Evolutionary conservation across 2,888 invertebrate genomes (phyloP).

Genomic region (Chymomyza caudatula): DNA sequence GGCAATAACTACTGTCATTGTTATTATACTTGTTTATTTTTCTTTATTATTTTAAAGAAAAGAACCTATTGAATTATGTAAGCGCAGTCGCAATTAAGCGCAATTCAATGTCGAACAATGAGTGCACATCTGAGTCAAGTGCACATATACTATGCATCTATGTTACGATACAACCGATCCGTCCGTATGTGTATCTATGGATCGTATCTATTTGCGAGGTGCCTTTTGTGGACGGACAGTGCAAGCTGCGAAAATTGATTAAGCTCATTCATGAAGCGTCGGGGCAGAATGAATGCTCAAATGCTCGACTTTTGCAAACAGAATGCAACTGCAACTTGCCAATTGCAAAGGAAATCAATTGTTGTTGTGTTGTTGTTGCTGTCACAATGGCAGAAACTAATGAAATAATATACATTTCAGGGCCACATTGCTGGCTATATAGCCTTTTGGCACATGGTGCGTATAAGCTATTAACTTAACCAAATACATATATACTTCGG

Average conservation of each 20-base stretch:
- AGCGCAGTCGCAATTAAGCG: constrained; percentile 61
- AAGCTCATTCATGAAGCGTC: constrained; percentile 63
- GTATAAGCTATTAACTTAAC: not conserved
- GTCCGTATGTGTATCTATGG: not conserved
- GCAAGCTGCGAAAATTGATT: constrained; percentile 56
- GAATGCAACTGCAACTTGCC: constrained; percentile 19
- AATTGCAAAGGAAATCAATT: constrained; percentile 51
- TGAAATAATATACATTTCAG: constrained; percentile 56
- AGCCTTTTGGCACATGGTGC: not conserved
- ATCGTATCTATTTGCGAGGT: not conserved
- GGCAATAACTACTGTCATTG: constrained; percentile 13
- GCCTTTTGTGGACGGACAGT: not conserved
- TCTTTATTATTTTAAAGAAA: constrained; percentile 6
- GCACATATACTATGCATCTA: constrained; percentile 12
- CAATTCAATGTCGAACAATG: constrained; percentile 50
- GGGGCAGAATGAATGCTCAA: not conserved
- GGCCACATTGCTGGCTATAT: constrained; percentile 20
- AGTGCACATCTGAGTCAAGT: constrained; percentile 42
- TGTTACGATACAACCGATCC: not conserved
- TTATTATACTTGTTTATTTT: not conserved
- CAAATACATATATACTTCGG: not conserved
- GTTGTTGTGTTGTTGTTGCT: constrained; percentile 9
- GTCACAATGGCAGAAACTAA: constrained; percentile 31
- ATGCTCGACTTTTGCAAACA: not conserved
- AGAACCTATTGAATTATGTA: constrained; percentile 29